Conservation (phyloP, 2,113 vertebrate species). For the western clawed frog (Xenopus tropicalis) region DNA sequence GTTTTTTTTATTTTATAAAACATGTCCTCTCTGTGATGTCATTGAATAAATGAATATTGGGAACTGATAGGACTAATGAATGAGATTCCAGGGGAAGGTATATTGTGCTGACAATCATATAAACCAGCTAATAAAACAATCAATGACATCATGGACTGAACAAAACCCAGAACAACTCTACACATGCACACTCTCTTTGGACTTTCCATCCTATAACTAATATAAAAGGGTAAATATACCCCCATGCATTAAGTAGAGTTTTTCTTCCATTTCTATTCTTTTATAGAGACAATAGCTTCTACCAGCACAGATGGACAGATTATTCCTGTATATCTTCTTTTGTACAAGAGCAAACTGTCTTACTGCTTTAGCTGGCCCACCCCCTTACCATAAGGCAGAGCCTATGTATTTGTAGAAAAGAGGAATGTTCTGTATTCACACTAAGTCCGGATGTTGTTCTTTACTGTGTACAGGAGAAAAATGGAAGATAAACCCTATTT, state of each 20-base stretch:
- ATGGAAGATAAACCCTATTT: no score
- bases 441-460: no score
- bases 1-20: slow-evolving; percentile 2
- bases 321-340: no score
- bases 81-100: slow-evolving; percentile 16
- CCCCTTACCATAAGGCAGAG: no score
- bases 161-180: neutral
- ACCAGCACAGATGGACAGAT: no score
- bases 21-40: slow-evolving; percentile 24
- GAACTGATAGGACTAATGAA: neutral
- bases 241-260: neutral
- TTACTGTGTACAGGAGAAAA: no score
- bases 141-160: slow-evolving; percentile 16
- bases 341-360: no score
- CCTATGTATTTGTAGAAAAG: no score
- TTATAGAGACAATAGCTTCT: no score
- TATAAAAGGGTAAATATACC: neutral
- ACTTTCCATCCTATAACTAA: slow-evolving; percentile 11
- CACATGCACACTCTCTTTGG: slow-evolving; percentile 1
- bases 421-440: no score
- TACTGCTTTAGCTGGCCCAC: no score
- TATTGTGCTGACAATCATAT: slow-evolving; percentile 40
- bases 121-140: slow-evolving; percentile 11
- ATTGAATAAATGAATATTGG: slow-evolving; percentile 12
- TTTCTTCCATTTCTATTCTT: slow-evolving; percentile 22